phyloP scores from a whole-genome alignment of 2,113 vertebrate species.

The Junco hyemalis region DNA sequence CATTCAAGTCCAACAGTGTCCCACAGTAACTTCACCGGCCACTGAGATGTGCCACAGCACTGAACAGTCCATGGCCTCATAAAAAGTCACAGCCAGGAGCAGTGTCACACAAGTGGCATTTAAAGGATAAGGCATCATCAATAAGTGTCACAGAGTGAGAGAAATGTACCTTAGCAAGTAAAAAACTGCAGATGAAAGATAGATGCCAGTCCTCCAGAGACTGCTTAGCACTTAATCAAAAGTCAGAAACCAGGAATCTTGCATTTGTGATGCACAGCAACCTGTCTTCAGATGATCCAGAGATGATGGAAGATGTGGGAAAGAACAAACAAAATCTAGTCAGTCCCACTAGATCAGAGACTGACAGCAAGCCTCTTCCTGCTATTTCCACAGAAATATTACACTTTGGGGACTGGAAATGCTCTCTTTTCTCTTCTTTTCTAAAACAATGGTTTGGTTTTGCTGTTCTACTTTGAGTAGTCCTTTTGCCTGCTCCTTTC shows the following conservation, averaged over 20 bases:
- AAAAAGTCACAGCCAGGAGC: background rate
- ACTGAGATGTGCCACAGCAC: background rate
- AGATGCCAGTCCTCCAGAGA: background rate
- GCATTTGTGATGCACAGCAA: background rate
- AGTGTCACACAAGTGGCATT: background rate
- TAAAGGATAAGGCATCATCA: background rate
- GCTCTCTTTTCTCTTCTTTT: background rate
- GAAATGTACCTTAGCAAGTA: background rate
- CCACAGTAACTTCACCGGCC: background rate
- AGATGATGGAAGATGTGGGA: background rate
- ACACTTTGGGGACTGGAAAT: constrained; percentile 33
- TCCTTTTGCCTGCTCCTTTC: background rate
- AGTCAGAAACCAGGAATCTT: background rate
- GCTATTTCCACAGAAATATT: constrained; percentile 63
- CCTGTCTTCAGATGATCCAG: background rate
- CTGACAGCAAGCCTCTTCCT: constrained; percentile 16
- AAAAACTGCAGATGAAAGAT: constrained; percentile 21
- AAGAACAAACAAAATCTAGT: constrained; percentile 24
- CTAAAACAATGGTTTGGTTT: constrained; percentile 19
- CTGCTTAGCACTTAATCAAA: background rate
- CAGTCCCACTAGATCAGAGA: constrained; percentile 26
- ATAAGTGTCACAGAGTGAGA: background rate
- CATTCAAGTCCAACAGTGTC: background rate
- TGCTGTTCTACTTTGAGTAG: background rate
- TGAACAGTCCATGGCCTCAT: background rate